phyloP scores from a whole-genome alignment of 1,140 invertebrate species.

The Hirudo medicinalis region DNA sequence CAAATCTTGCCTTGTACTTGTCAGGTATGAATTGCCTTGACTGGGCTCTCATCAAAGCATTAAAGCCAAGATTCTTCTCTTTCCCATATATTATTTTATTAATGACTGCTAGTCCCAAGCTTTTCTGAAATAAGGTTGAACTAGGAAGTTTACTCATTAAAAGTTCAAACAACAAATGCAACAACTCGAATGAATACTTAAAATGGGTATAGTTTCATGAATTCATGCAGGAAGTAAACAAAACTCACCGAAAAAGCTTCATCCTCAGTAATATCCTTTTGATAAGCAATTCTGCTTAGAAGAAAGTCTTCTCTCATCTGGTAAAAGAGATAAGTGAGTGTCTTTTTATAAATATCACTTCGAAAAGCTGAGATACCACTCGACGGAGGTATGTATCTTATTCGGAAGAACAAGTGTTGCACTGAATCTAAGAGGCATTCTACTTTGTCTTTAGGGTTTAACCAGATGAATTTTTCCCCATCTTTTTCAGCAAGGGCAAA shows the following conservation, averaged over 20 bases:
- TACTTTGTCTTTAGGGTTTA: not conserved
- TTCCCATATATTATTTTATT: not conserved
- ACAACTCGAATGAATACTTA: too few relatives aligned
- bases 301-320: conserved; percentile 6
- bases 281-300: not conserved
- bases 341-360: not conserved
- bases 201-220: not conserved
- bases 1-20: not conserved
- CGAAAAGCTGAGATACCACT: not conserved
- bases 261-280: not conserved
- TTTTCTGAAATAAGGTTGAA: not conserved
- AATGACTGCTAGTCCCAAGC: not conserved
- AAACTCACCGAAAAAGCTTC: not conserved
- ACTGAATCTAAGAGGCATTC: not conserved
- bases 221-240: not conserved
- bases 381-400: not conserved
- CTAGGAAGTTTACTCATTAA: too few relatives aligned
- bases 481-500: conserved; percentile 4
- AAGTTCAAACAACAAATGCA: too few relatives aligned
- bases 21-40: not conserved
- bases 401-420: conserved; percentile 1
- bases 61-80: not conserved
- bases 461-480: not conserved
- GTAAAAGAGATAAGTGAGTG: not conserved
- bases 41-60: not conserved